Base-by-base conservation (phyloP, 2,888 invertebrate genomes). In the Thelaira solivaga region DNA sequence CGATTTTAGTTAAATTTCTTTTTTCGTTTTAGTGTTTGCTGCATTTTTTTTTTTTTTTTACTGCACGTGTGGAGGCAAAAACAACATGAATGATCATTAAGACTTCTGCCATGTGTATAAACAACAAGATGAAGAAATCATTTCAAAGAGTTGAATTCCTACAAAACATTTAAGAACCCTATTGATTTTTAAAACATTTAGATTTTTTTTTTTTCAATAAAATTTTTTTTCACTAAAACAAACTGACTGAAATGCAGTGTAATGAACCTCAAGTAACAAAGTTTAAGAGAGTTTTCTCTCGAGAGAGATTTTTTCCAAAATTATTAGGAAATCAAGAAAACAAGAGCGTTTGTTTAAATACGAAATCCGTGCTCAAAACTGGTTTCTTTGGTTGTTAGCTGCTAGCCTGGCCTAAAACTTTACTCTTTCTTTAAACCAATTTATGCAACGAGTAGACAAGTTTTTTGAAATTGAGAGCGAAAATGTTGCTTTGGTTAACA, bases 241-340 rank as follows among this genome's bases (percentile, higher is more conserved):
- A 29, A 20, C n/a, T n/a, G n/a, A 20, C 13, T 6, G 1, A 29
- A 39, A 24, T 13, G 6, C 43, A 53, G 74, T 68, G 67, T 75
- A 75, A 55, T 75, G 74, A 75, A 74, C 74, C 67, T 74, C 57
- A 74, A 67, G n/a, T n/a, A n/a, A n/a, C n/a, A n/a, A n/a, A n/a
- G n/a, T n/a, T n/a, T n/a, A n/a, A n/a, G n/a, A n/a, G n/a, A n/a
- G n/a, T n/a, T n/a, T n/a, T n/a, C n/a, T n/a, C n/a, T n/a, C n/a
- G n/a, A n/a, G n/a, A n/a, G n/a, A n/a, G n/a, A n/a, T n/a, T n/a
- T n/a, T n/a, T n/a, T n/a, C n/a, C n/a, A n/a, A n/a, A n/a, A n/a
- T n/a, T n/a, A n/a, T n/a, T n/a, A n/a, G n/a, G n/a, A n/a, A n/a
- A n/a, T n/a, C n/a, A n/a, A n/a, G n/a, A n/a, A n/a, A n/a, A n/a